Evolutionary conservation across 1,140 invertebrate species (phyloP).

Genomic region (Aphaenogaster floridana): DNA sequence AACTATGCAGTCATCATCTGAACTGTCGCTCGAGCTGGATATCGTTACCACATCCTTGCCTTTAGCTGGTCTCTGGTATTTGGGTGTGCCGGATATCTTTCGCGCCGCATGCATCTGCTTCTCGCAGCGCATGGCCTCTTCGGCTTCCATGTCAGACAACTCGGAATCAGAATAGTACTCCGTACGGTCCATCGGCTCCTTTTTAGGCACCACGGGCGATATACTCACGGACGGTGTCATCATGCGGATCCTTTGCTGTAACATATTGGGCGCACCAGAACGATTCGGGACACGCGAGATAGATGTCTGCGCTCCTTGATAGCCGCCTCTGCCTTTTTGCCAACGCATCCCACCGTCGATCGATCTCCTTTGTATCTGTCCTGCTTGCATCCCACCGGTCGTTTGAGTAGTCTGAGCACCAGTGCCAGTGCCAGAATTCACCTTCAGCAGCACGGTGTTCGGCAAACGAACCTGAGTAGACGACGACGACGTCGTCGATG

Average conservation of each 20-base stretch:
- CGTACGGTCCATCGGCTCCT: conserved; percentile 82
- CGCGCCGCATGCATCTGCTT: conserved; percentile 81
- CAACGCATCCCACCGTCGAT: conserved; percentile 74
- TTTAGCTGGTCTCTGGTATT: conserved; percentile 83
- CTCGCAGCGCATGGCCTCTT: conserved; percentile 79
- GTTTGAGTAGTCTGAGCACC: conserved; percentile 66
- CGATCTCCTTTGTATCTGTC: conserved; percentile 83
- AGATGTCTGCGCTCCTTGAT: conserved; percentile 81
- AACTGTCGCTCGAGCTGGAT: conserved; percentile 89
- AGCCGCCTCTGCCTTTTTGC: conserved; percentile 79
- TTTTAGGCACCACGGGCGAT: conserved; percentile 86
- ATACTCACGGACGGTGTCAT: conserved; percentile 87
- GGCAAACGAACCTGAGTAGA: conserved; percentile 79
- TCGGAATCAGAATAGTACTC: conserved; percentile 85
- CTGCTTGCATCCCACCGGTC: conserved; percentile 69
- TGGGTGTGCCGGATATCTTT: conserved; percentile 80
- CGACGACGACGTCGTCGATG: conserved; percentile 77
- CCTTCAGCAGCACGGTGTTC: conserved; percentile 82
- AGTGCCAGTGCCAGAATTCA: conserved; percentile 77
- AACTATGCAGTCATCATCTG: conserved; percentile 94
- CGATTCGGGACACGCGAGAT: conserved; percentile 83
- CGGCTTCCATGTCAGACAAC: conserved; percentile 82
- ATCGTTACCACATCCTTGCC: conserved; percentile 89
- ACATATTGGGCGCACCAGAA: conserved; percentile 75
- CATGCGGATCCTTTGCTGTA: conserved; percentile 86